Evolutionary conservation across 2,888 invertebrate species (phyloP), one percentile per base, ranked within the genome.

Genomic region (Acleris holmiana): DNA sequence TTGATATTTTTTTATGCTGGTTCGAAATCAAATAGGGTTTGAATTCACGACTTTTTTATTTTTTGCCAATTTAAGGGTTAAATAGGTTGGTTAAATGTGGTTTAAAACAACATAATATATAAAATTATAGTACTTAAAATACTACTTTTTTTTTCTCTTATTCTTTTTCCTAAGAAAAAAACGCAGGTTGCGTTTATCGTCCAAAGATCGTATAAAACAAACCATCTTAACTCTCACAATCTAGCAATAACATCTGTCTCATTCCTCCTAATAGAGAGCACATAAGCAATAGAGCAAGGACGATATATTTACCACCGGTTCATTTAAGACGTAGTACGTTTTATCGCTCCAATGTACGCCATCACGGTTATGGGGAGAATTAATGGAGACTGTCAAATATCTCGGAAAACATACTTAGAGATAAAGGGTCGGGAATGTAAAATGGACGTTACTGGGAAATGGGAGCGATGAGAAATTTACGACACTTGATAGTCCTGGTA

Each of bases 351-450:
- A 65, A 60, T 50, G 65, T 65, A 55, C 55, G 65, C 60, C 65
- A 65, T 60, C 59, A 60, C 49, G 44, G 54, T 50, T 54, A 65
- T 49, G 60, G 54, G 15, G 13, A 5, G 53, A 65, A 65, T 65
- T 65, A 65, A 65, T 65, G 65, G 55, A 35, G 49, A 48, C 65
- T 60, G 65, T 65, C 65, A 65, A 65, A 65, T 65, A 65, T 60
- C 59, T 65, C 65, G 55, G 65, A 60, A 65, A 65, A 65, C 49
- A 54, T 60, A 60, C 60, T 62, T 51, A 56, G 46, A 65, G 55
- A 65, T 65, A 65, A 60, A 65, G 65, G 65, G 60, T 64, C 54
- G 48, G 41, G 17, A 25, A 65, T 60, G 59, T 50, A 55, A 55
- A 65, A 65, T 55, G 55, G 21, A 55, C 55, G 60, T 65, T 65